phyloP scores from a whole-genome alignment of 1,140 invertebrate species.

The Armadillidium nasatum region DNA sequence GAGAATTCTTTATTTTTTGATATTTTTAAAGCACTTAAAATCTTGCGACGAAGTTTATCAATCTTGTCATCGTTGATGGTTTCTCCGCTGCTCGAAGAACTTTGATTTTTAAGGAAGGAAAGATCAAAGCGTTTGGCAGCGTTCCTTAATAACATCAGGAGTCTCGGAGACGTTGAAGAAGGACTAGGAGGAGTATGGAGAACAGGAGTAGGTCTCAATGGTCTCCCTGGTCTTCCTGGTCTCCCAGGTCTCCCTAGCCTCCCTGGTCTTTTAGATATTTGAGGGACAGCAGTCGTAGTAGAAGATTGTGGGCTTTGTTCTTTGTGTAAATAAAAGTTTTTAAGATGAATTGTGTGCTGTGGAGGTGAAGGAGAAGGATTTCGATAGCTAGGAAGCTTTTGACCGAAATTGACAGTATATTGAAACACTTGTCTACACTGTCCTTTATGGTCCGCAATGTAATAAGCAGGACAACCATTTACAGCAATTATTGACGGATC shows the following conservation, averaged over 20 bases:
- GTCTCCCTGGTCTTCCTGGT: background rate
- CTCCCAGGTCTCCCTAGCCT: too few species aligned
- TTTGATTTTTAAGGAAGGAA: background rate
- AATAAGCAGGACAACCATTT: conserved; percentile 18
- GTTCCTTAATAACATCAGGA: background rate
- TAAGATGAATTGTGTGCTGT: background rate
- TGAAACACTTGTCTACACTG: conserved; percentile 24
- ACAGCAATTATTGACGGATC: conserved; percentile 24
- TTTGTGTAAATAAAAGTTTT: background rate
- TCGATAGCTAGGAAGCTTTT: background rate
- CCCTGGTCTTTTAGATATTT: too few species aligned
- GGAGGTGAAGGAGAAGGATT: background rate
- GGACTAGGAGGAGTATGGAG: background rate
- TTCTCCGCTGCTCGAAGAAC: background rate
- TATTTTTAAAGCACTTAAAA: background rate
- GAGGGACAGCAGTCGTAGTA: too few species aligned
- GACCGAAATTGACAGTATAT: conserved; percentile 21
- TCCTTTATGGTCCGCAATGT: conserved; percentile 16
- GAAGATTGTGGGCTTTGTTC: background rate
- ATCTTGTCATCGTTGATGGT: background rate
- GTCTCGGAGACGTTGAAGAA: background rate
- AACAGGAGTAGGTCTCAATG: background rate
- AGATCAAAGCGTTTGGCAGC: background rate
- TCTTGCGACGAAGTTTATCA: background rate
- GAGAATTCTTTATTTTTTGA: background rate